Percentiles rank a stretch among this genome's conserved stretches.
Evolutionary conservation across 2,888 invertebrate genomes (phyloP).

Genomic region (Aphidius colemani): DNA sequence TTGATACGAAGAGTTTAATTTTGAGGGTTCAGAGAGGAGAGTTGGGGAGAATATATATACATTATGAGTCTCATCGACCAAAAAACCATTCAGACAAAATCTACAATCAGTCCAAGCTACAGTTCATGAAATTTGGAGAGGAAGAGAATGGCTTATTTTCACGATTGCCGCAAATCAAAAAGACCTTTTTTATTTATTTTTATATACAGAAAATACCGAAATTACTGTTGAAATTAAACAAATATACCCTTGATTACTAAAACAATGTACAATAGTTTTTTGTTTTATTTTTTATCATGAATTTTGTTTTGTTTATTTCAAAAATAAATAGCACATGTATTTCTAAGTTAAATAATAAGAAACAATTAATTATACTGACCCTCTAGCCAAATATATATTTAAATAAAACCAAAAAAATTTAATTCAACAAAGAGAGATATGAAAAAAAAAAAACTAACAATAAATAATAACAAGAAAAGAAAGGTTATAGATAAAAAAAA

Average conservation of each 20-base stretch:
- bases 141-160: slow-evolving; percentile 27
- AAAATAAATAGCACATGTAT: too few relatives aligned
- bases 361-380: too few relatives aligned
- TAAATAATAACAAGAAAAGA: slow-evolving; percentile 4
- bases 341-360: too few relatives aligned
- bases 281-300: not conserved
- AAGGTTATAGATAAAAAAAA: not conserved
- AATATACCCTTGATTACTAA: too few relatives aligned
- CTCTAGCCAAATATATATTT: too few relatives aligned
- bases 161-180: slow-evolving; percentile 22
- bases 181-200: slow-evolving; percentile 1
- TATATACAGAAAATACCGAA: not conserved
- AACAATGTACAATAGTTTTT: too few relatives aligned
- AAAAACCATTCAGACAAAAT: slow-evolving; percentile 20
- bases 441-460: slow-evolving; percentile 5
- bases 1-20: not conserved
- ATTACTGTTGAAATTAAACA: slow-evolving; percentile 21
- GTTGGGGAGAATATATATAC: not conserved
- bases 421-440: too few relatives aligned
- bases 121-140: slow-evolving; percentile 20
- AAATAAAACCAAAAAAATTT: too few relatives aligned
- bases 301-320: slow-evolving; percentile 9
- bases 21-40: not conserved
- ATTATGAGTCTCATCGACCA: slow-evolving; percentile 19
- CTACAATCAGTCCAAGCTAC: slow-evolving; percentile 13